Base-by-base conservation (phyloP, 2,888 invertebrate genomes). In the Drosophila picticornis region DNA sequence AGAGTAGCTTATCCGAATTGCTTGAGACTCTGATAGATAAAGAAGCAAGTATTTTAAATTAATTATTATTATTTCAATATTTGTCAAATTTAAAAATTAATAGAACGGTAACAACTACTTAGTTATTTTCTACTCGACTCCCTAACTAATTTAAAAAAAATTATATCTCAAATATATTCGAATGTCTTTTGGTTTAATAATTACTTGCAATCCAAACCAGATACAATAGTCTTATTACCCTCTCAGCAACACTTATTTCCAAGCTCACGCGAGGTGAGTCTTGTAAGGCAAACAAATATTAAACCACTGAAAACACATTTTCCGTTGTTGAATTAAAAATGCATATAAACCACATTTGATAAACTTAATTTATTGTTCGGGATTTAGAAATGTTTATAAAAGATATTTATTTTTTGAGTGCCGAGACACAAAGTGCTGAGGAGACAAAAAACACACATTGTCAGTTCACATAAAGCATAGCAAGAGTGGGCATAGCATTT, bases 331-430 rank as follows among this genome's bases (percentile, higher is more conserved):
- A 69, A 72, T 64, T 70, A 9, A 63, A 66, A 75, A 74, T 68
- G 55, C 53, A 56, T 62, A 51, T 25, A 46, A 32, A 11, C 72
- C 57, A 72, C 65, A 76, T 89, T 85, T 59, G 78, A 77, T 81
- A 89, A 81, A 80, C 90, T 90, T 86, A 88, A 81, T 80, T 90
- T 90, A 88, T 88, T 90, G 66, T 81, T 86, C 82, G 80, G 76
- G 74, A 67, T 79, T 75, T 67, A 73, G 72, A 81, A 80, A 77
- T 81, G 73, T 71, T 64, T 78, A 73, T 71, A 86, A 85, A 75
- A 75, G 76, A 70, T 83, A 74, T 81, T 74, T 77, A 72, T 83
- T 88, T 81, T 69, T 79, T 79, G 79, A 86, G 81, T 86, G 84
- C 84, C 83, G 69, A 69, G 79, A 72, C 81, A 78, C 75, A 72